Evolutionary conservation across 2,113 vertebrate genomes (phyloP).

Genomic region (Mionectes macconnelli): DNA sequence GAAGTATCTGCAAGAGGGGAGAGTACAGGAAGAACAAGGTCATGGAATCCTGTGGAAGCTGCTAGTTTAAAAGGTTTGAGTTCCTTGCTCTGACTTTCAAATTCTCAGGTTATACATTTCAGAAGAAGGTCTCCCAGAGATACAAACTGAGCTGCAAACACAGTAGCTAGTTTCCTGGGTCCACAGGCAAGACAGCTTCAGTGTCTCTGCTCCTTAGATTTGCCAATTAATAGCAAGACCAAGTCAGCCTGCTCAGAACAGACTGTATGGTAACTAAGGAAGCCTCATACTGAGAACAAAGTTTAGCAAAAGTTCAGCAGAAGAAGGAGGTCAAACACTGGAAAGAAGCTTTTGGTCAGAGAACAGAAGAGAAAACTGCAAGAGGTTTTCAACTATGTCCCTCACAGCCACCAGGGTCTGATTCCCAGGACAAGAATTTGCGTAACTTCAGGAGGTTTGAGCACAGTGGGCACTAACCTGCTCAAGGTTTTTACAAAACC

Average conservation of each 20-base stretch:
- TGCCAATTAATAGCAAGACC: not conserved
- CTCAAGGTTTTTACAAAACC: not conserved
- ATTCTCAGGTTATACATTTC: not conserved
- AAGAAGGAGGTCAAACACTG: not conserved
- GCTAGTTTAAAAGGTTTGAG: not conserved
- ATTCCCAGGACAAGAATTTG: not conserved
- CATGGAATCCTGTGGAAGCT: not conserved
- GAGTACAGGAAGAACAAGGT: not conserved
- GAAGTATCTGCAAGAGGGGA: not conserved
- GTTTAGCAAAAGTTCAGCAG: not conserved
- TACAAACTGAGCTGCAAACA: not conserved
- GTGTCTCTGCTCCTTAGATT: not conserved
- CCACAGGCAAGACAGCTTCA: not conserved
- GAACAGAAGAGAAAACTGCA: not conserved
- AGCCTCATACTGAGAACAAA: not conserved
- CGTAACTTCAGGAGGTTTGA: not conserved
- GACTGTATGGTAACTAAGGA: not conserved
- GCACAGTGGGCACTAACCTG: rapidly evolving
- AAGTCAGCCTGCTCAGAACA: not conserved
- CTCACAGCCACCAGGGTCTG: not conserved
- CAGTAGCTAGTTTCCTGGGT: not conserved
- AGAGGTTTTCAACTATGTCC: not conserved
- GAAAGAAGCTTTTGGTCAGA: not conserved
- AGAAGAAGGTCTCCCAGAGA: not conserved
- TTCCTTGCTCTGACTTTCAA: not conserved